These are phyloP conservation scores for Drosophila vallismaia DNA, from an alignment of 2,888 invertebrate genomes.

Conservation along the genomic window DNA sequence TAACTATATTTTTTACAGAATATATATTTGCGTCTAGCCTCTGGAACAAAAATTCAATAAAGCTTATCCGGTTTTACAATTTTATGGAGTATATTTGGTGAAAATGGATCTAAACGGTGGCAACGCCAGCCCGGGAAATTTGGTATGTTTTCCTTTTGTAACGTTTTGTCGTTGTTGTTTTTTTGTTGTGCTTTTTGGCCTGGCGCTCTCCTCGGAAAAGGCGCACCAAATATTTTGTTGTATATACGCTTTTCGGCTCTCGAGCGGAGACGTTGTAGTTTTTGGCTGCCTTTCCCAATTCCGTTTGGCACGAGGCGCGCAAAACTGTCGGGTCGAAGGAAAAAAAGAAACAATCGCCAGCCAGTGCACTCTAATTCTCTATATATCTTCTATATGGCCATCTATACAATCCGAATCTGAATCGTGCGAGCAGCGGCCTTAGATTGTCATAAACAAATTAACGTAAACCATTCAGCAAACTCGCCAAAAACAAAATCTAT, in stretches of 20 bases:
- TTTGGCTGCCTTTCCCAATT: constrained; percentile 63
- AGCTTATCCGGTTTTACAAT: neutral
- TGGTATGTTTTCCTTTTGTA: constrained; percentile 63
- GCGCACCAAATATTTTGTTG: constrained; percentile 69
- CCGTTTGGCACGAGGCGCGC: constrained; percentile 63
- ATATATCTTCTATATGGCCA: constrained; percentile 29
- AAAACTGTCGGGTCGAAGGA: constrained; percentile 50
- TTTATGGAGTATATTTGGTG: neutral
- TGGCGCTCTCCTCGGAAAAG: constrained; percentile 56
- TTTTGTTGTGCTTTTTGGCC: constrained; percentile 45
- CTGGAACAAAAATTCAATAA: constrained; percentile 1
- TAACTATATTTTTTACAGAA: constrained; percentile 8
- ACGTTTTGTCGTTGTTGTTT: constrained; percentile 25
- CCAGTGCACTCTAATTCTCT: constrained; percentile 13
- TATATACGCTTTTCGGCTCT: constrained; percentile 77
- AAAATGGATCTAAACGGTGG: constrained; percentile 53
- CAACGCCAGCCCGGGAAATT: constrained; percentile 70
- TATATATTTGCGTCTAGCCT: neutral
- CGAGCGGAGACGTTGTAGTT: constrained; percentile 73
- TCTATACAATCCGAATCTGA: constrained; percentile 2
- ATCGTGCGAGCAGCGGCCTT: constrained; percentile 14
- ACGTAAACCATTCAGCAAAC: constrained; percentile 17
- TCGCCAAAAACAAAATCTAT: constrained; percentile 2
- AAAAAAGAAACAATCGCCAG: constrained; percentile 20
- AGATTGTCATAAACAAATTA: constrained; percentile 26